Conservation (phyloP, 2,113 vertebrate genomes). For the Sterrhoptilus dennistouni region DNA sequence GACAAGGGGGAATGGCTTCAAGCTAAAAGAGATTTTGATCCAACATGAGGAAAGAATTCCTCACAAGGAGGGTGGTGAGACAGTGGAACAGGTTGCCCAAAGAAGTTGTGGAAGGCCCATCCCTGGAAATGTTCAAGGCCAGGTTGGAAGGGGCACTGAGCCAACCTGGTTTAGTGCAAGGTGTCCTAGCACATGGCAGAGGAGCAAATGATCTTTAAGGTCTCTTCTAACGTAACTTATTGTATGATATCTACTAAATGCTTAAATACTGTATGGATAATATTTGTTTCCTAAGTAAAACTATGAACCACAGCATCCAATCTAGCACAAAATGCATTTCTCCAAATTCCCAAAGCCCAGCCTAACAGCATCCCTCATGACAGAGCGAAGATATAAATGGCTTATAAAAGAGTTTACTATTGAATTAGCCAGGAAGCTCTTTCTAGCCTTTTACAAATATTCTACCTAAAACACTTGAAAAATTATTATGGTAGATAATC, state of each 20-base stretch:
- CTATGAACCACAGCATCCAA: not conserved
- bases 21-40: not conserved
- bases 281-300: not conserved
- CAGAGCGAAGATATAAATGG: not conserved
- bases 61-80: not conserved
- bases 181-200: too few relatives aligned
- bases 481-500: not conserved
- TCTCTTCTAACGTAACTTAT: not conserved
- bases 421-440: not conserved
- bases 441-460: not conserved
- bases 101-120: not conserved
- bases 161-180: not conserved
- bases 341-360: not conserved
- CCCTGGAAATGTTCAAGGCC: not conserved
- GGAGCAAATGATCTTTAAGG: not conserved
- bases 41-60: not conserved
- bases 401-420: not conserved
- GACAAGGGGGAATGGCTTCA: not conserved
- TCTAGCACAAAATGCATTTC: not conserved
- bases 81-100: not conserved
- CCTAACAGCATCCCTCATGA: not conserved
- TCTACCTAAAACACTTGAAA: not conserved
- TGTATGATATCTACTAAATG: not conserved
- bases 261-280: not conserved
- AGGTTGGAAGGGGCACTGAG: not conserved